Conservation (phyloP, 2,797 vertebrate genomes). For the Sebastes taczanowskii region DNA sequence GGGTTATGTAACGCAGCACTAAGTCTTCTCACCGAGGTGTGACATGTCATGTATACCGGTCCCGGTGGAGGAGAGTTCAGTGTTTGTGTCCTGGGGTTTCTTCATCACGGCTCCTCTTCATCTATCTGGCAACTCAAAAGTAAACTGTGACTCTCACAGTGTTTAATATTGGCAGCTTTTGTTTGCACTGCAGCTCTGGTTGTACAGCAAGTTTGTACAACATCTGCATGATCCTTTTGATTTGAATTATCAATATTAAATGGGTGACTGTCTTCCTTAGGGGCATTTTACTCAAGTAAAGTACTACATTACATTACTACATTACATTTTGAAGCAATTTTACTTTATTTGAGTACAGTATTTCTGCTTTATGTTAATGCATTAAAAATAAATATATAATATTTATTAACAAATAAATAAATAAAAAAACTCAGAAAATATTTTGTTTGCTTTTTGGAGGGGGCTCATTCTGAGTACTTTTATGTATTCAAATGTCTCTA, state of each 20-base stretch:
- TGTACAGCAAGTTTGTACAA: background rate
- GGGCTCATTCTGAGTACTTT: no score
- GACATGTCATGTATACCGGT: conserved; percentile 43
- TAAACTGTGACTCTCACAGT: conserved; percentile 17
- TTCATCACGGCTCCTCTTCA: conserved; percentile 16
- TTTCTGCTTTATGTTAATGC: background rate
- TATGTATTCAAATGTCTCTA: no score
- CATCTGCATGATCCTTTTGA: background rate
- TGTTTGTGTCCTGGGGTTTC: conserved; percentile 31
- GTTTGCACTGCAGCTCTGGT: conserved; percentile 1
- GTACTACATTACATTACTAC: background rate
- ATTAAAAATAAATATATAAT: no score
- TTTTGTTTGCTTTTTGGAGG: no score
- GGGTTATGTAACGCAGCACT: conserved; percentile 48
- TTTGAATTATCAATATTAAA: background rate
- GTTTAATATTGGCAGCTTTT: background rate
- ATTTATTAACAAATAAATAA: no score
- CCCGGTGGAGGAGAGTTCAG: conserved; percentile 16
- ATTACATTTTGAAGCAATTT: background rate
- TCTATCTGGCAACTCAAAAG: conserved; percentile 13
- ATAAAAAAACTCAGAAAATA: no score
- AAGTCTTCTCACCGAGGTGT: conserved; percentile 49
- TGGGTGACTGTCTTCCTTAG: background rate
- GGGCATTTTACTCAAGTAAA: background rate
- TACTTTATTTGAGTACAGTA: background rate